A percentile compares a stretch with the other conserved stretches of the same genome.
phyloP scores from a whole-genome alignment of 2,113 vertebrate genomes.

The Plestiodon gilberti region DNA sequence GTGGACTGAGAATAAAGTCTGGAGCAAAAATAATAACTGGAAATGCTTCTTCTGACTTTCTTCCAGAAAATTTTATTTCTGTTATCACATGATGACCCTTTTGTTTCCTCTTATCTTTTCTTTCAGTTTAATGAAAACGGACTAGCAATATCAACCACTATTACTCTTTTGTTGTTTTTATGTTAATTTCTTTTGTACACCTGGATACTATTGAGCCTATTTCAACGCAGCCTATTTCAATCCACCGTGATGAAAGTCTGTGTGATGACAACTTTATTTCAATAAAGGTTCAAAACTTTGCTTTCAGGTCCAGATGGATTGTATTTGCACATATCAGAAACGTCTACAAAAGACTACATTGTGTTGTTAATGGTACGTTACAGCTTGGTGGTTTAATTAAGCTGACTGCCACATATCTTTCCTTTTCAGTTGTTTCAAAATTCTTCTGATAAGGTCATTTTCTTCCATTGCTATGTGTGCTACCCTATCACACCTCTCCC shows the following conservation, averaged over 20 bases:
- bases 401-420: background rate
- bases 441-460: background rate
- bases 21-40: background rate
- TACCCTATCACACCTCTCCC: background rate
- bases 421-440: background rate
- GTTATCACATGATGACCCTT: background rate
- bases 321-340: background rate
- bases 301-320: background rate
- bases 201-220: background rate
- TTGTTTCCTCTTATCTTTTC: background rate
- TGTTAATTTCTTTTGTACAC: background rate
- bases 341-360: background rate
- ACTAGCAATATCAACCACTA: background rate
- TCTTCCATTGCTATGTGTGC: background rate
- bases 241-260: background rate
- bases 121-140: background rate
- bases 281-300: background rate
- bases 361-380: background rate
- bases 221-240: background rate
- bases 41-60: background rate
- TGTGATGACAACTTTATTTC: background rate
- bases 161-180: background rate
- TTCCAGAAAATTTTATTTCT: background rate
- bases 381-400: constrained; percentile 10
- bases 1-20: background rate